Conservation (phyloP, 2,888 invertebrate species). For the Kryphioiulus occultus region DNA sequence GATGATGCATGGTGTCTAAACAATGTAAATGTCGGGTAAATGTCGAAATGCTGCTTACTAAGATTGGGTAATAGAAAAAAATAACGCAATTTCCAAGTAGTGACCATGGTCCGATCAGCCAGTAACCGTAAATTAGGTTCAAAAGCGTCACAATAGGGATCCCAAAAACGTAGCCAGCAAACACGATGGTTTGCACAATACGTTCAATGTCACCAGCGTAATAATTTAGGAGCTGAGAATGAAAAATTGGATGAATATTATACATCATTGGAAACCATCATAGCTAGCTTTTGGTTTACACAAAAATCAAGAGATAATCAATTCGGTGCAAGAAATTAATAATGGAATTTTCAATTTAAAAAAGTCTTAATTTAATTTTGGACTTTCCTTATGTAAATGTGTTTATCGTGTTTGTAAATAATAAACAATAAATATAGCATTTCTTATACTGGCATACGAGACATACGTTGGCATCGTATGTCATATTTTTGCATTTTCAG, state of each 20-base stretch:
- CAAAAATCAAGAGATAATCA: too few relatives aligned
- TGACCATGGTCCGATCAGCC: conserved; percentile 64
- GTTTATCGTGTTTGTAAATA: too few relatives aligned
- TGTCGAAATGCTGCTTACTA: conserved; percentile 60
- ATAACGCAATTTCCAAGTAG: conserved; percentile 63
- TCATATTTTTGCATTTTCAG: too few relatives aligned
- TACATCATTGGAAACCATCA: not conserved
- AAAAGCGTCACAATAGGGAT: conserved; percentile 62
- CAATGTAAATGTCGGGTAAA: too few relatives aligned
- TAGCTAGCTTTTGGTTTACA: too few relatives aligned
- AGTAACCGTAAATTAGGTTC: conserved; percentile 62
- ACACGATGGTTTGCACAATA: conserved; percentile 59
- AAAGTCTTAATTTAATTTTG: too few relatives aligned
- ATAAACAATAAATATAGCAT: too few relatives aligned
- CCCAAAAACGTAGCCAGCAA: conserved; percentile 59
- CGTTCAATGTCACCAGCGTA: conserved; percentile 54
- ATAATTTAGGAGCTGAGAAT: conserved; percentile 45
- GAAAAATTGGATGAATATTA: not conserved
- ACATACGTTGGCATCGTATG: too few relatives aligned
- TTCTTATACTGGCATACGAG: too few relatives aligned
- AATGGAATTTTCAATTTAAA: too few relatives aligned
- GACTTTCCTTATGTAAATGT: not conserved
- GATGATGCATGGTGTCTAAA: too few relatives aligned
- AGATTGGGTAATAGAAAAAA: conserved; percentile 63
- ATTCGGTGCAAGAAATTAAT: too few relatives aligned